phyloP scores from a whole-genome alignment of 2,888 invertebrate genomes.

The Aspidapion aeneum region DNA sequence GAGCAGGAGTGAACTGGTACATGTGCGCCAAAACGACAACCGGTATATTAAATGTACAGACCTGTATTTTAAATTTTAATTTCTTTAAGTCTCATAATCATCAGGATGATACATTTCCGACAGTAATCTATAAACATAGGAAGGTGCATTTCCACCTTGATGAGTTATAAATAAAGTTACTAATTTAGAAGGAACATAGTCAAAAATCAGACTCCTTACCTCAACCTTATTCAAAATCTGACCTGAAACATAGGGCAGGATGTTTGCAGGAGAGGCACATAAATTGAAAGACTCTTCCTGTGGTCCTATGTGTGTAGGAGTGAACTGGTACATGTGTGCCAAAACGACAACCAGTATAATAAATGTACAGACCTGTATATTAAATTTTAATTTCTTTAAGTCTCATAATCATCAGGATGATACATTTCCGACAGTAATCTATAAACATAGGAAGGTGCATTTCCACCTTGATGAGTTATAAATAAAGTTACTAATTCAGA shows the following conservation, averaged over 20 bases:
- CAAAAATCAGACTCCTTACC: slow-evolving; percentile 79
- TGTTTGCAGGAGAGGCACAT: slow-evolving; percentile 69
- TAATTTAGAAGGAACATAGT: slow-evolving; percentile 90
- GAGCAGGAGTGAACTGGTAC: slow-evolving; percentile 77
- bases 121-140: slow-evolving; percentile 87
- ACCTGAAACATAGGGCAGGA: slow-evolving; percentile 60
- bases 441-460: slow-evolving; percentile 93
- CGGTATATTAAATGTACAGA: too few species aligned
- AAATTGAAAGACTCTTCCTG: slow-evolving; percentile 74
- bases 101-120: slow-evolving; percentile 90
- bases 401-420: slow-evolving; percentile 75
- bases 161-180: slow-evolving; percentile 91
- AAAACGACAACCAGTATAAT: slow-evolving; percentile 88
- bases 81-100: slow-evolving; percentile 63
- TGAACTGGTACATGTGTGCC: slow-evolving; percentile 85
- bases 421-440: slow-evolving; percentile 87
- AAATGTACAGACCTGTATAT: too few species aligned
- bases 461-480: slow-evolving; percentile 90
- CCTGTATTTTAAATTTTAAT: too few species aligned
- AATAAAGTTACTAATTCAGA: slow-evolving; percentile 89
- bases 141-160: slow-evolving; percentile 89
- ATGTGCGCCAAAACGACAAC: slow-evolving; percentile 87
- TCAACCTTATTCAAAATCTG: slow-evolving; percentile 54
- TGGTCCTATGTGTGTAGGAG: slow-evolving; percentile 64
- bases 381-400: too few species aligned